Evolutionary conservation across 2,888 invertebrate genomes (phyloP).

Genomic region (Theretra japonica): DNA sequence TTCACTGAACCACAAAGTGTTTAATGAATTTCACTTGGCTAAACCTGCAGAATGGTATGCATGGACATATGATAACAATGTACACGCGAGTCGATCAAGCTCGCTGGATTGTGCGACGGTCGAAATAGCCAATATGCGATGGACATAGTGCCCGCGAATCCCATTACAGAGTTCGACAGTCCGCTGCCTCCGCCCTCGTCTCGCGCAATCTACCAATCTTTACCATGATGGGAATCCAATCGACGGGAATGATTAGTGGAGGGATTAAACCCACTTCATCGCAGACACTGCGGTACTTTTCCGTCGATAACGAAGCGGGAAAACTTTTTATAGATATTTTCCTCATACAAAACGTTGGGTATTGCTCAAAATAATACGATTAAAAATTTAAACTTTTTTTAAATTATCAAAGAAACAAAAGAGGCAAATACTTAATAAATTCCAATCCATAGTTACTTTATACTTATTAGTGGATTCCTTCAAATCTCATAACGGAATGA

Average conservation of each 20-base stretch:
- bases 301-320: not conserved
- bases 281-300: not conserved
- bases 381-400: not conserved
- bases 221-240: conserved; percentile 23
- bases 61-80: conserved; percentile 1
- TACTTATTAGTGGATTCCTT: not conserved
- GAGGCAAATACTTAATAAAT: conserved; percentile 1
- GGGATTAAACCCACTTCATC: conserved; percentile 10
- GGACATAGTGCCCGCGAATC: conserved; percentile 16
- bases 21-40: not conserved
- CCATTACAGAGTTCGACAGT: conserved; percentile 22
- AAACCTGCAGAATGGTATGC: not conserved
- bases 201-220: conserved; percentile 22
- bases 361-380: too few relatives aligned
- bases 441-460: not conserved
- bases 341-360: not conserved
- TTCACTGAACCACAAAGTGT: too few relatives aligned
- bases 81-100: not conserved
- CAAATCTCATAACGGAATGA: conserved; percentile 19
- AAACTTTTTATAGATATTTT: not conserved
- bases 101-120: not conserved
- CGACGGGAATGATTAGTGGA: conserved; percentile 19
- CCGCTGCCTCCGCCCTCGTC: conserved; percentile 13
- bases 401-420: not conserved
- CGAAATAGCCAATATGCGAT: conserved; percentile 21